Evolutionary conservation across 2,113 vertebrate genomes (phyloP).

Genomic region (Ceyx cyanopectus): DNA sequence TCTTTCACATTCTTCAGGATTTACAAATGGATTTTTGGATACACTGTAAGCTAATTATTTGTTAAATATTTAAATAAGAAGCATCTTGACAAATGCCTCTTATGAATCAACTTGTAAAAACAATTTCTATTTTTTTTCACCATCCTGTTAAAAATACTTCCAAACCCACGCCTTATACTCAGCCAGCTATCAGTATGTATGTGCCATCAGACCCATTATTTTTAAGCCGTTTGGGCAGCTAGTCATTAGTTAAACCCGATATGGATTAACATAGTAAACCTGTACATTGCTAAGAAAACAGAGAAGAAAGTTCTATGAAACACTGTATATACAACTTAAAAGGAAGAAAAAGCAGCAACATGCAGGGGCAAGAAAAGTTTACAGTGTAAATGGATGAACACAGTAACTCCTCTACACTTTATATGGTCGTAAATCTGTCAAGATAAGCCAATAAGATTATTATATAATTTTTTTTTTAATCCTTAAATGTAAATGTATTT

Average conservation of each 20-base stretch:
- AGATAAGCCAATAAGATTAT: conserved; percentile 53
- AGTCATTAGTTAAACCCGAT: conserved; percentile 23
- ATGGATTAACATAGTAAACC: conserved; percentile 46
- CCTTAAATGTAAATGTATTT: conserved; percentile 51
- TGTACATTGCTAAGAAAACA: conserved; percentile 44
- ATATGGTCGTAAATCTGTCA: conserved; percentile 48
- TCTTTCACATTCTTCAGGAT: not conserved
- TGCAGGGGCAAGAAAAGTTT: conserved; percentile 60
- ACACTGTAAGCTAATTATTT: conserved; percentile 7
- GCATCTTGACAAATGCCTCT: not conserved
- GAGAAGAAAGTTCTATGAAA: conserved; percentile 36
- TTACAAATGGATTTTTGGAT: conserved; percentile 25
- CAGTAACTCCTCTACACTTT: conserved; percentile 53
- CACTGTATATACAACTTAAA: conserved; percentile 29
- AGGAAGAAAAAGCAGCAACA: conserved; percentile 54
- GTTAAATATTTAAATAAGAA: conserved; percentile 46
- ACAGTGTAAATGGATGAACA: conserved; percentile 55
- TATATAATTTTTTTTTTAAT: not conserved
- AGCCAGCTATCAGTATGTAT: not conserved
- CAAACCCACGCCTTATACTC: not conserved
- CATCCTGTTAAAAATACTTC: not conserved
- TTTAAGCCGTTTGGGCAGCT: conserved; percentile 33
- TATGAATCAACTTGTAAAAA: conserved; percentile 17
- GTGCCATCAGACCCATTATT: conserved; percentile 48
- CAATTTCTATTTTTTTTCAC: not conserved